Evolutionary conservation across 1,140 invertebrate species (phyloP), one percentile per base, ranked within the genome.

Genomic region (Heliconius eleuchia): DNA sequence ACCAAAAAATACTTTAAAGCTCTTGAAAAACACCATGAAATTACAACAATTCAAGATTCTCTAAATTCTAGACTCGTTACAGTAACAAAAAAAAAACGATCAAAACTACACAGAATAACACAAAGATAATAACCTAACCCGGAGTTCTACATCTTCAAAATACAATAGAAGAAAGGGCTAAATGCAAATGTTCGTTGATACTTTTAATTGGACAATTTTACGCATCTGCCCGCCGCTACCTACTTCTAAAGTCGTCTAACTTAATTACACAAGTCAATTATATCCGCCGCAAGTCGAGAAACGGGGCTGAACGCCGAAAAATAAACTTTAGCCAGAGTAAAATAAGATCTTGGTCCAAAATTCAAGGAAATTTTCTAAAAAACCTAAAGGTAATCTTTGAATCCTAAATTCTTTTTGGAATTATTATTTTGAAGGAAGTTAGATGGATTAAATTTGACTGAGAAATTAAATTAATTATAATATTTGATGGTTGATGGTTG

Each of bases 141-240:
- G 1, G 55, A 57, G 50, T 57, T 57, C n/a, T 23, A 57, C 18
- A 55, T n/a, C 52, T 57, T 75, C 13, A 39, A 75, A 75, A 75
- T 66, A 34, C 73, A 60, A 78, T 57, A 60, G 71, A 50, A 81
- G 57, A 78, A 79, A 79, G 76, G 76, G 74, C 66, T 83, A 76
- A 84, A 85, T 82, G 78, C 76, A 83, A 85, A 85, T 85, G 77
- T 81, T 83, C 79, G 77, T 85, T 84, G 84, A 83, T 82, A 82
- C 80, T 86, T 86, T 84, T 84, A 86, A 86, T 86, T 84, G 84
- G 73, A 79, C 81, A 84, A 84, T 86, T 84, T 86, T 78, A 86
- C 81, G 84, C 84, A 86, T 84, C 84, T 84, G 83, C 77, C 81
- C 83, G 57, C 77, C 71, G 70, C 57, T 74, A 79, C 76, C 78